Evolutionary conservation across 2,113 vertebrate genomes (phyloP).

Genomic region (Sminthopsis crassicaudata): DNA sequence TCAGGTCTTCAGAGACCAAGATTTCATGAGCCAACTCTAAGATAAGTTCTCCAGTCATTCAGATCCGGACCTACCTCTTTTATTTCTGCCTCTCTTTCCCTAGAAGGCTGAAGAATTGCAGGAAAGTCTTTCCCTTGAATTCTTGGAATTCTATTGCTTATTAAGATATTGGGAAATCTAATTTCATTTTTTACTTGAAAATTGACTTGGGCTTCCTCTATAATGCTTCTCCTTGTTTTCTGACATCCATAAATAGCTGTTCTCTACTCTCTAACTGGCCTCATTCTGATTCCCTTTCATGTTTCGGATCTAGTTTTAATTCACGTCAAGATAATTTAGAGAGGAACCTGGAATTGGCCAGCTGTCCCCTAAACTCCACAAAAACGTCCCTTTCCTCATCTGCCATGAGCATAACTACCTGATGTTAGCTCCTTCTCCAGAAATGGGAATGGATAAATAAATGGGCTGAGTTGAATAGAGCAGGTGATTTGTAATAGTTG

Average conservation of each 20-base stretch:
- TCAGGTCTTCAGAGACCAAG: constrained; percentile 49
- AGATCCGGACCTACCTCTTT: background rate
- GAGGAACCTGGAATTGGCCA: background rate
- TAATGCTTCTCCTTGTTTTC: background rate
- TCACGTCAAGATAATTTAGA: constrained; percentile 8
- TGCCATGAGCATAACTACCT: background rate
- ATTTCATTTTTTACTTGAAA: constrained; percentile 36
- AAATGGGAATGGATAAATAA: background rate
- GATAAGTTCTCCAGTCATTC: background rate
- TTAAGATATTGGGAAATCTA: background rate
- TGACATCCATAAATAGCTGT: background rate
- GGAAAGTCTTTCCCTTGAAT: constrained; percentile 1
- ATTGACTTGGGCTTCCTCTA: background rate
- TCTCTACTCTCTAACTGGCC: background rate
- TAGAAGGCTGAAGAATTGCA: constrained; percentile 1
- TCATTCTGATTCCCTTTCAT: background rate
- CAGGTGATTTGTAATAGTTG: background rate
- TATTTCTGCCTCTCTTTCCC: constrained; percentile 21
- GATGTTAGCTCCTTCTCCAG: constrained; percentile 13
- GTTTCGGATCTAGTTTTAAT: constrained; percentile 6
- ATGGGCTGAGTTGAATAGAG: constrained; percentile 12
- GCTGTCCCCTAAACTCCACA: background rate
- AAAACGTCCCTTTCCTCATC: background rate
- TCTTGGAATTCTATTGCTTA: background rate
- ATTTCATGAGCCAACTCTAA: constrained; percentile 33